Base-by-base conservation (phyloP, 1,140 invertebrate genomes). In the Formica exsecta region DNA sequence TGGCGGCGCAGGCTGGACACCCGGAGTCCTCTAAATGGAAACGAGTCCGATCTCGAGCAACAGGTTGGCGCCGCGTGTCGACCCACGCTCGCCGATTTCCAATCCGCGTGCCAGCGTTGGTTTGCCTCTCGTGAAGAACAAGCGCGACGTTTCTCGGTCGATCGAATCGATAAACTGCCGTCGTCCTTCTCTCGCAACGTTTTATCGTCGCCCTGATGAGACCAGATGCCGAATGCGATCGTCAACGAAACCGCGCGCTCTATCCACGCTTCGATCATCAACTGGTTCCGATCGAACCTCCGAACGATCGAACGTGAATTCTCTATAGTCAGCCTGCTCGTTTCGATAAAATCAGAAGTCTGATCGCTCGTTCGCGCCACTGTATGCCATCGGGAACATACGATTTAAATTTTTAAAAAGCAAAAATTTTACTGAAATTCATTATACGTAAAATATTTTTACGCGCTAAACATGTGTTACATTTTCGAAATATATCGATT, bases 21-120 rank as follows among this genome's bases (percentile, higher is more conserved):
- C 64, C 57, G 73, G 32, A 83, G 75, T 85, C 87, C 91, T 93
- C 91, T 90, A 93, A 92, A 92, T 92, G 91, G 87, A 90, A 92
- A 91, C 91, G 86, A 88, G 90, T 89, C 89, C 87, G 90, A 90
- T 91, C 92, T 94, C 92, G 92, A 94, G 95, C 95, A 95, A 95
- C 95, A 95, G 95, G 94, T 95, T 95, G 94, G 95, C 94, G 94
- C 94, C 94, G 92, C 87, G 89, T 86, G 89, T 92, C 92, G 76
- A 83, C 91, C 93, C 91, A 92, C 90, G 92, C 89, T 91, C 87
- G 90, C 89, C 90, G 88, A 92, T 93, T 93, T 93, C 89, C 91
- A 93, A 93, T 93, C 91, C 90, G 71, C 86, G 86, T 79, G 66
- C 79, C 89, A 85, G 36, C 77, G 87, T 89, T 89, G 81, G 29